Base-by-base conservation (phyloP, 1,140 invertebrate genomes). In the Acromyrmex charruanus region DNA sequence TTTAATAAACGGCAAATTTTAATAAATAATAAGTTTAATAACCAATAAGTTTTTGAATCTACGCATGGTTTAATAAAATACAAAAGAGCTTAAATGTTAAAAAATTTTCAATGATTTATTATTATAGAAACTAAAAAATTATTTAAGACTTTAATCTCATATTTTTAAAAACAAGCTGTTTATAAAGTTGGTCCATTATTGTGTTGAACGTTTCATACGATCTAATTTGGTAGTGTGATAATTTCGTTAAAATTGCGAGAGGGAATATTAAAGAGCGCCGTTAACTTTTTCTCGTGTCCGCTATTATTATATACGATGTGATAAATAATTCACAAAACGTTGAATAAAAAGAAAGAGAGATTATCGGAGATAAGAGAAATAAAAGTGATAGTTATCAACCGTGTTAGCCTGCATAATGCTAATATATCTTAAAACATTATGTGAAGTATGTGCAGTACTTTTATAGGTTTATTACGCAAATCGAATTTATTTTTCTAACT, bases 261-360 rank as follows among this genome's bases (percentile, higher is more conserved):
- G 58, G 58, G 18, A 6, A 25, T 3, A 16, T 72, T 72, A 72
- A 72, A 72, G 21, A 77, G 21, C 25, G 28, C 21, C 10, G 51
- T 39, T 21, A 75, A 58, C n/a, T 74, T 58, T 31, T 75, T 75
- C 2, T 58, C 28, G 1, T 31, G 18, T 12, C 31, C 6, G 2
- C 31, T 77, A 18, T 77, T 77, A 28, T 59, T 77, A 61, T 58
- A 35, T 21, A 75, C n/a, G 5, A 35, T 25, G n/a, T 61, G n/a
- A 51, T 51, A 51, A 72, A 59, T 59, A 77, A 77, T 77, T 18
- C 12, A 7, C 18, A 61, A 77, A 75, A 59, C 35, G 21, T 75
- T 75, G 21, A 5, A 58, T 59, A 39, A 58, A 25, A 77, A 58
- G 25, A 77, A 58, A 75, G 51, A 55, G 28, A 74, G 28, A 31